Percentiles rank a stretch among this genome's conserved stretches.
phyloP scores from a whole-genome alignment of 2,888 invertebrate species.

The Odiellus spinosus region DNA sequence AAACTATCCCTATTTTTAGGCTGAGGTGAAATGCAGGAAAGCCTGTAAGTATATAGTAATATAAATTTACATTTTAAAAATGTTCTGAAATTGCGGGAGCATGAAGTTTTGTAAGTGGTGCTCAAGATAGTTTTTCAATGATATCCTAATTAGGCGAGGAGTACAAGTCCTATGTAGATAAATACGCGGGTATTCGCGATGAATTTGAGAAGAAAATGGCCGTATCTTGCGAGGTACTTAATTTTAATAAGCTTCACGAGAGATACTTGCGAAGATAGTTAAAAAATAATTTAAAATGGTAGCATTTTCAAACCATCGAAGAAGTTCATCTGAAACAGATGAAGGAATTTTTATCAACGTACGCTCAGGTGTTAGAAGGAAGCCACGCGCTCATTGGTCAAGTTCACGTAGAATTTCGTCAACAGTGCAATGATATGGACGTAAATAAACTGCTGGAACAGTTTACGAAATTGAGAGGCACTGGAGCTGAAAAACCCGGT shows the following conservation, averaged over 20 bases:
- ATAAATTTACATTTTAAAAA: no score
- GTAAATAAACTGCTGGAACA: constrained; percentile 81
- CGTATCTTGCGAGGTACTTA: constrained; percentile 58
- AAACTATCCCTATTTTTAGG: no score
- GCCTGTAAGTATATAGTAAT: constrained; percentile 41
- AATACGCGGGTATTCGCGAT: constrained; percentile 74
- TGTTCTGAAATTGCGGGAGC: no score
- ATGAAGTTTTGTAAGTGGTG: background rate
- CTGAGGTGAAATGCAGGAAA: constrained; percentile 78
- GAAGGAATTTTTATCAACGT: constrained; percentile 83
- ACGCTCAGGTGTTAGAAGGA: constrained; percentile 68
- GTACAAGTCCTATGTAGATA: constrained; percentile 75
- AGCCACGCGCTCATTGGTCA: constrained; percentile 81
- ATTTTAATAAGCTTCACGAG: constrained; percentile 3
- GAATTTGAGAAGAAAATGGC: constrained; percentile 95
- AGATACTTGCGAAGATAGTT: no score
- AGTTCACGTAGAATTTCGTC: constrained; percentile 83
- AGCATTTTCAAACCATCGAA: constrained; percentile 88
- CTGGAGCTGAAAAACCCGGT: constrained; percentile 85
- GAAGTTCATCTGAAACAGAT: constrained; percentile 81
- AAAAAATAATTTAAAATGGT: constrained; percentile 11
- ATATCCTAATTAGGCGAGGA: constrained; percentile 45
- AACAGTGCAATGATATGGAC: constrained; percentile 76
- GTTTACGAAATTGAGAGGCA: constrained; percentile 80
- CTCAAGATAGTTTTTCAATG: background rate